Base-by-base conservation (phyloP, 2,888 invertebrate genomes). In the Orthosia gothica region DNA sequence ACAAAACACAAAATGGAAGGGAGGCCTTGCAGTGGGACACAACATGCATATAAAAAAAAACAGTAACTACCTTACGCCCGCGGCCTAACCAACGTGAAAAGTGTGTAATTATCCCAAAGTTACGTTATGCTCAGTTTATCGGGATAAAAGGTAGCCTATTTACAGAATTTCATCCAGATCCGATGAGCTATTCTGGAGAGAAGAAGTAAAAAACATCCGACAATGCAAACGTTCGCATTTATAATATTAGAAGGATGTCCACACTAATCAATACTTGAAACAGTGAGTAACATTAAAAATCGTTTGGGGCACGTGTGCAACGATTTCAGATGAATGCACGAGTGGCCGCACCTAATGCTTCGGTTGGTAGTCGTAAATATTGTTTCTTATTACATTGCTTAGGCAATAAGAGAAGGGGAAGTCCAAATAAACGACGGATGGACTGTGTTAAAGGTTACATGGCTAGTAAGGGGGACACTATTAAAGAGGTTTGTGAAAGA, bases 221-320 rank as follows among this genome's bases (percentile, higher is more conserved):
- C 9, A 9, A 9, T 40, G 9, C 0, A 40, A 40, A 40, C 40
- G 7, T 40, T 40, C 40, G 9, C 40, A 40, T 9, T 40, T 1
- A 40, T 40, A 40, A 40, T 40, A 40, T 40, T 40, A 40, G 9
- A 9, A 59, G 74, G 74, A 3, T 75, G 71, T 88, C 89, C 85
- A 88, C 45, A 78, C 50, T 70, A 81, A 58, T 67, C 70, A 47
- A 55, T 7, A 26, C 65, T 12, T 54, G 66, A 66, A 79, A 77
- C 82, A 81, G 80, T 76, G 82, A 82, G 82, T 79, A 85, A 88
- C 88, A 88, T 88, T 89, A 88, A 88, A 88, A 88, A 83, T 82
- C 67, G 77, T 81, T 81, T 77, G 78, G 79, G 84, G 89, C 88
- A 88, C 88, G 89, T 89, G 88, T 89, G 85, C 79, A 74, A 62